Conservation (phyloP, 1,140 invertebrate genomes). For the Ips typographus region DNA sequence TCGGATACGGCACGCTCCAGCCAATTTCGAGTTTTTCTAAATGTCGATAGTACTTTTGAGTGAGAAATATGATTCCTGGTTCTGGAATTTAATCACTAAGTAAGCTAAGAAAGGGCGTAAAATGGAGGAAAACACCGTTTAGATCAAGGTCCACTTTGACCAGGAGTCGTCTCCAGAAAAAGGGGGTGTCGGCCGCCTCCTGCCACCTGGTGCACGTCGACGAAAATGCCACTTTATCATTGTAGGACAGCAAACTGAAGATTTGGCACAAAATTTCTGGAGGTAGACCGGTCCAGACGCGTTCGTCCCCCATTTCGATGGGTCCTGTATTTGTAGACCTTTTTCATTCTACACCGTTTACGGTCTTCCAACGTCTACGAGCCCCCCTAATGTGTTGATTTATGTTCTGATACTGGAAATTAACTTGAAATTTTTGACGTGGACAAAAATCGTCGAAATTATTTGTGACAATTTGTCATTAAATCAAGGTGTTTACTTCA, state of each 20-base stretch:
- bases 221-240: conserved; percentile 38
- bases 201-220: conserved; percentile 38
- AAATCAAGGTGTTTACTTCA: too few relatives aligned
- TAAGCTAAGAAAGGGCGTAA: not conserved
- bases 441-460: too few relatives aligned
- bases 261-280: conserved; percentile 33
- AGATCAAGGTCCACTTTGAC: conserved; percentile 39
- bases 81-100: conserved; percentile 28
- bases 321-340: not conserved
- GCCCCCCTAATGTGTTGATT: too few relatives aligned
- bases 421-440: too few relatives aligned
- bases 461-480: too few relatives aligned
- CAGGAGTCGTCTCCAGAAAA: conserved; percentile 39
- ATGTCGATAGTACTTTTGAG: conserved; percentile 34
- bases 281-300: conserved; percentile 35
- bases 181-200: conserved; percentile 24
- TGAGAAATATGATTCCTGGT: conserved; percentile 35
- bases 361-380: too few relatives aligned
- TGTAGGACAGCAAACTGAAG: conserved; percentile 34
- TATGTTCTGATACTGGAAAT: too few relatives aligned
- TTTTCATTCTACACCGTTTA: conserved; percentile 12
- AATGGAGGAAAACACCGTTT: conserved; percentile 17
- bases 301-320: not conserved
- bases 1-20: conserved; percentile 30
- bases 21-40: conserved; percentile 37